Evolutionary conservation across 2,797 vertebrate species (phyloP), one percentile per base, ranked within the genome.

Genomic region (Phrynocephalus vlangalii): DNA sequence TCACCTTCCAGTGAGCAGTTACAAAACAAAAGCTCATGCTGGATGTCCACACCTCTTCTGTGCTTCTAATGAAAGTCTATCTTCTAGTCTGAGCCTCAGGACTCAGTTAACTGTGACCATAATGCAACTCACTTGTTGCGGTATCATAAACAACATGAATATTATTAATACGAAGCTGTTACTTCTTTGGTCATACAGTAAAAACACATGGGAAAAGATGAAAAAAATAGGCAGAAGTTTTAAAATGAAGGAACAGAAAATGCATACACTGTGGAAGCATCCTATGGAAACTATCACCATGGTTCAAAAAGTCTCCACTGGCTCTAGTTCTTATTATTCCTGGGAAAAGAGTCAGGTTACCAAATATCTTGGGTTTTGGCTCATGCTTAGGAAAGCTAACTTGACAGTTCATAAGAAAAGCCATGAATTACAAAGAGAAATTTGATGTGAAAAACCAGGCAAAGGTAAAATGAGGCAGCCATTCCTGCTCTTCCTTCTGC

Each of bases 111-210:
- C 30, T 20, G 2, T 75, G 24, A 33, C 52, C 71, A 52, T 48
- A 3, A 52, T 33, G 60, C n/a, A 38, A 33, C 33, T 5, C 44
- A 30, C 9, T 48, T n/a, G 15, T 56, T 6, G 52, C 18, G 26
- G 52, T 30, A 66, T 75, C 15, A 80, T 79, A 85, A 80, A 75
- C 4, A 88, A 63, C 56, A 80, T 28, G 15, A 72, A 79, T 38
- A 22, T 8, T 22, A 67, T 80, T 75, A 73, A 52, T 80, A 67
- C 63, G 9, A 80, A 67, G 75, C 26, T 75, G 48, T 44, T 28
- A 68, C 44, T 88, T 67, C 44, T 67, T 50, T 66, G 79, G 44
- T 66, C 22, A 88, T 26, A 75, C 11, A 79, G 78, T 24, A 88
- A 67, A n/a, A 66, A 63, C 9, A 5, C 38, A 79, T n/a, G 24